Evolutionary conservation across 2,113 vertebrate species (phyloP), one percentile per base, ranked within the genome.

Genomic region (Cygnus buccinator): DNA sequence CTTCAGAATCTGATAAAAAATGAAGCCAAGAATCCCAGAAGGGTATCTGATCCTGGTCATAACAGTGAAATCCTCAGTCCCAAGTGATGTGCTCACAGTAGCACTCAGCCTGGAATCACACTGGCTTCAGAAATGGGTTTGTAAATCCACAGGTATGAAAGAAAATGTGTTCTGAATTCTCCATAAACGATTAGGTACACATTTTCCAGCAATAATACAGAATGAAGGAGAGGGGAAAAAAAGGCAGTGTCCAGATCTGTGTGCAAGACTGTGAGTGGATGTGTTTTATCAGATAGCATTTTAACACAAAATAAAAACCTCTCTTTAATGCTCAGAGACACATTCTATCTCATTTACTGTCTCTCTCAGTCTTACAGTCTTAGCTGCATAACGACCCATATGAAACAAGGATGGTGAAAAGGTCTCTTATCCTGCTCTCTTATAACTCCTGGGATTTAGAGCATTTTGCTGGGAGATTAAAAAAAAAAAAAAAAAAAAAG

Each of bases 141-240:
- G 9, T 48, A 85, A 71, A 54, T 33, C 26, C 63, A 35, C 1
- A 26, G 1, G 4, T 25, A 6, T 0, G 1, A 82, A 74, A 78
- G 14, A 66, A 87, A 81, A 74, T 18, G 19, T 44, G 23, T 37
- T 41, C 16, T 67, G 39, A 77, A 46, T 57, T 6, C 5, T 10
- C 16, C 0, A 0, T 25, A 29, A 0, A 1, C 5, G 9, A 4
- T 41, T 20, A 43, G 11, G 10, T 10, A 28, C 7, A 13, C 3
- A 13, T 83, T 59, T 77, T 75, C 54, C 10, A 55, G 10, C 22
- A 41, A 29, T 19, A 41, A 48, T n/a, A 63, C 9, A 44, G 41
- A 23, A 23, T 18, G 23, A 77, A 81, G 13, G 21, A 72, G 31
- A 37, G 2, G 5, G 75, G 26, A 35, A 55, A 9, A 73, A 73